Evolutionary conservation across 2,888 invertebrate species (phyloP).

Genomic region (Eurytoma adleriae): DNA sequence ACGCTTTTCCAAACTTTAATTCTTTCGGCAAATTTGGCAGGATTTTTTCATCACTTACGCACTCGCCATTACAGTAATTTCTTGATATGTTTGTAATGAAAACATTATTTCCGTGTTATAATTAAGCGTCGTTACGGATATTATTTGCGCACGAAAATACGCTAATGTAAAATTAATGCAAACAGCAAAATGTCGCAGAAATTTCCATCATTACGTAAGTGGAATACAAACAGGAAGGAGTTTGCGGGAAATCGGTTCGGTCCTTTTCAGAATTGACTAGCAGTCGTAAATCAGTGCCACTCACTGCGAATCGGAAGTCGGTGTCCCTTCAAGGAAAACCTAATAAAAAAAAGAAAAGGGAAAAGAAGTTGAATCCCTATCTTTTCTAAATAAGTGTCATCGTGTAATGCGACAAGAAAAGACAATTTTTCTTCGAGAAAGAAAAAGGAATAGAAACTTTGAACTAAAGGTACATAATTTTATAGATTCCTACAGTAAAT

Average conservation of each 20-base stretch:
- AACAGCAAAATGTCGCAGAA: not conserved
- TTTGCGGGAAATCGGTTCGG: not conserved
- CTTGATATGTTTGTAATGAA: too few relatives aligned
- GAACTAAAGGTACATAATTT: too few relatives aligned
- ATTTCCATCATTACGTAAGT: not conserved
- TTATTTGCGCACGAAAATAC: too few relatives aligned
- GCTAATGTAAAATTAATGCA: too few relatives aligned
- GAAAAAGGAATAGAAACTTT: too few relatives aligned
- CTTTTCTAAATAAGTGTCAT: conserved; percentile 1
- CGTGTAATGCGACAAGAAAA: not conserved
- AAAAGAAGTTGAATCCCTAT: not conserved
- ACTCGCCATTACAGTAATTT: too few relatives aligned
- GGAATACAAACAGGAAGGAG: not conserved
- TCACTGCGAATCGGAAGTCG: conserved; percentile 17
- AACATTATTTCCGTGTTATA: too few relatives aligned
- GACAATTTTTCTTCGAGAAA: not conserved
- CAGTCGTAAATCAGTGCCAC: conserved; percentile 25
- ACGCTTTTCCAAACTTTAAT: too few relatives aligned
- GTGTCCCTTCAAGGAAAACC: not conserved
- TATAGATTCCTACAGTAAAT: too few relatives aligned
- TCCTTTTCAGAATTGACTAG: conserved; percentile 12
- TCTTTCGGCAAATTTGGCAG: too few relatives aligned
- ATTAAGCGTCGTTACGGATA: too few relatives aligned
- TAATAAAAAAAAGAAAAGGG: conserved; percentile 4
- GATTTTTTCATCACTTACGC: too few relatives aligned